phyloP scores from a whole-genome alignment of 2,113 vertebrate genomes.

The Tichodroma muraria region DNA sequence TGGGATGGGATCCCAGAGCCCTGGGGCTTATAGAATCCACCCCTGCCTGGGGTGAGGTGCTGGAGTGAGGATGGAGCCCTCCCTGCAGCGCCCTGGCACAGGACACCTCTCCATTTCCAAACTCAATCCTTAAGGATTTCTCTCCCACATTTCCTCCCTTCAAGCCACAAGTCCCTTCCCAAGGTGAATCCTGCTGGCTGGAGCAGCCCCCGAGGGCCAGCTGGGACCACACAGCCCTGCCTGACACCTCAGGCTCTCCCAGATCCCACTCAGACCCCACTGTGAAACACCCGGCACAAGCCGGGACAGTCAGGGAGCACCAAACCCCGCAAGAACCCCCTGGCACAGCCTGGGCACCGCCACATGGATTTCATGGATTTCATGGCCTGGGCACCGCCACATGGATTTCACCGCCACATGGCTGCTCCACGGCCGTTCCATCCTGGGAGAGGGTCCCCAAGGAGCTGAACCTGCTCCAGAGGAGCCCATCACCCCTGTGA shows the following conservation, averaged over 20 bases:
- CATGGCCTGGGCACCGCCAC: too few relatives aligned
- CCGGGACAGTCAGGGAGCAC: accelerated
- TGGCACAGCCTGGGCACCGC: not conserved
- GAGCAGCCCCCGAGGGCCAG: not conserved
- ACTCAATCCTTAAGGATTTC: not conserved
- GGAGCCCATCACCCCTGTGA: accelerated
- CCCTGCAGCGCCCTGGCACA: accelerated
- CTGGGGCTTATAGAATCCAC: not conserved
- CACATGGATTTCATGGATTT: accelerated
- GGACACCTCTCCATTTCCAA: not conserved
- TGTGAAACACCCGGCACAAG: accelerated
- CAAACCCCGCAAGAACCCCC: not conserved
- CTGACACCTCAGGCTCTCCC: not conserved
- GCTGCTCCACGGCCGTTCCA: accelerated
- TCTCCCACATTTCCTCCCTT: not conserved
- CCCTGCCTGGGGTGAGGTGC: not conserved
- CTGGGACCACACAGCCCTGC: not conserved
- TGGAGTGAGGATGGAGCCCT: not conserved
- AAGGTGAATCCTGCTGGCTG: not conserved
- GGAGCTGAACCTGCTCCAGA: not conserved
- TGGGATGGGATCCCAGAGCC: not conserved
- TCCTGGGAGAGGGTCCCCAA: not conserved
- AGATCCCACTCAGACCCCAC: not conserved
- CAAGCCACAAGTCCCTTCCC: not conserved
- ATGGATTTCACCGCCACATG: accelerated